Conservation (phyloP, 1,140 invertebrate genomes). For the Patella vulgata region DNA sequence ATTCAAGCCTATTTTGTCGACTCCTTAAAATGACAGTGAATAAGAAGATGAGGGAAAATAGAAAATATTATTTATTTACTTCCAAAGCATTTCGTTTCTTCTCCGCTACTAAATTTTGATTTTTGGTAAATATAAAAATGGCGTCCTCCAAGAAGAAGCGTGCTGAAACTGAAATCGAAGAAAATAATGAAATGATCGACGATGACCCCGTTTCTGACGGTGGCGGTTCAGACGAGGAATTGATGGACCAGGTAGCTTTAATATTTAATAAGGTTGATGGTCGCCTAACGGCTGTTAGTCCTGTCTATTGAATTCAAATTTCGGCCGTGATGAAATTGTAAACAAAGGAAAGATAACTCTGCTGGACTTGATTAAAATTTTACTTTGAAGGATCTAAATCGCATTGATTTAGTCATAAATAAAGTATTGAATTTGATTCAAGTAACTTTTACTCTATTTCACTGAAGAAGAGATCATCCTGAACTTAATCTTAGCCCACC, state of each 20-base stretch:
- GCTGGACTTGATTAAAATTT: not conserved
- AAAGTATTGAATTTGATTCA: not conserved
- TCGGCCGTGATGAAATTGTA: not conserved
- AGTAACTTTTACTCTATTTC: no score
- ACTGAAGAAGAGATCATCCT: no score
- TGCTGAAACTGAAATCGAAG: constrained; percentile 16
- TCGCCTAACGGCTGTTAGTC: constrained; percentile 6
- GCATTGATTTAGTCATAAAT: not conserved
- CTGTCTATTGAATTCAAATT: not conserved
- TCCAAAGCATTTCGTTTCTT: no score
- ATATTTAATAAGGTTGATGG: constrained; percentile 3
- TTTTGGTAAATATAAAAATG: constrained; percentile 20
- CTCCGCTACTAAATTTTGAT: no score
- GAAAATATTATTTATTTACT: no score
- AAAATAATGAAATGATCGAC: constrained; percentile 10
- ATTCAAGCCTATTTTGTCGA: no score
- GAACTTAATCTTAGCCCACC: no score
- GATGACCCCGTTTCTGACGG: constrained; percentile 4
- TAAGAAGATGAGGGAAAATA: no score
- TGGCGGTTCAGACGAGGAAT: constrained; percentile 14
- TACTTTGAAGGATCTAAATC: not conserved
- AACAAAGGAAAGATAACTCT: not conserved
- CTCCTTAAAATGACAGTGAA: no score
- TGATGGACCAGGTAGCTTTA: constrained; percentile 9
- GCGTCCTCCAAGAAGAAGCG: constrained; percentile 38